Conservation (phyloP, 2,797 vertebrate species). For the Coluber constrictor region DNA sequence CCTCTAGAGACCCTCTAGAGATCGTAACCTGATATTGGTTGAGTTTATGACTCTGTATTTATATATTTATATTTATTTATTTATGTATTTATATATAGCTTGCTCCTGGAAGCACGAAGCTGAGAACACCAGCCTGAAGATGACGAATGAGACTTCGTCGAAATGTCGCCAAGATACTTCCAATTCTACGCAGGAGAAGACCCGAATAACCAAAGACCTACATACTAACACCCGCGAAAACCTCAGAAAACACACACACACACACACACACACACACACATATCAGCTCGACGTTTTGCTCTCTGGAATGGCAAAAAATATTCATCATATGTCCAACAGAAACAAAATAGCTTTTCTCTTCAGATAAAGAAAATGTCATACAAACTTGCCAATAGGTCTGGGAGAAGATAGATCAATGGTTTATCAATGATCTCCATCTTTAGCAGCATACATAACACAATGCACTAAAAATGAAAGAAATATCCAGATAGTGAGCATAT, state of each 20-base stretch:
- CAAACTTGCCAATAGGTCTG: not conserved
- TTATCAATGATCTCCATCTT: not conserved
- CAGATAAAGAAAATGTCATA: not conserved
- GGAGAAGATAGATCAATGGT: not conserved
- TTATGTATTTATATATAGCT: too few species aligned
- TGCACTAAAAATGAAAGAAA: not conserved
- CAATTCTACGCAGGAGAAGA: too few species aligned
- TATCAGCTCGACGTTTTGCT: too few species aligned
- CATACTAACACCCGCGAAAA: too few species aligned
- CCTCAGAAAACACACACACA: too few species aligned
- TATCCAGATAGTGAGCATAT: not conserved
- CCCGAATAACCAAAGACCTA: too few species aligned
- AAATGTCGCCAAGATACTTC: too few species aligned
- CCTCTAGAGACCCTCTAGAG: not conserved
- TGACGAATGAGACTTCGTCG: too few species aligned
- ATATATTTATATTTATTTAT: too few species aligned
- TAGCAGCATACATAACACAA: not conserved
- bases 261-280: too few species aligned
- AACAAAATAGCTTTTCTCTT: not conserved
- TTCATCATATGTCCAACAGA: not conserved
- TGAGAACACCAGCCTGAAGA: too few species aligned
- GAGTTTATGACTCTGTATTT: not conserved
- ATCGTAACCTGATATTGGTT: not conserved
- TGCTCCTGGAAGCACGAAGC: too few species aligned
- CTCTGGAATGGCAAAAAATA: not conserved